phyloP scores from a whole-genome alignment of 92 coral and sea anemone species.

The Siderastrea radians region DNA sequence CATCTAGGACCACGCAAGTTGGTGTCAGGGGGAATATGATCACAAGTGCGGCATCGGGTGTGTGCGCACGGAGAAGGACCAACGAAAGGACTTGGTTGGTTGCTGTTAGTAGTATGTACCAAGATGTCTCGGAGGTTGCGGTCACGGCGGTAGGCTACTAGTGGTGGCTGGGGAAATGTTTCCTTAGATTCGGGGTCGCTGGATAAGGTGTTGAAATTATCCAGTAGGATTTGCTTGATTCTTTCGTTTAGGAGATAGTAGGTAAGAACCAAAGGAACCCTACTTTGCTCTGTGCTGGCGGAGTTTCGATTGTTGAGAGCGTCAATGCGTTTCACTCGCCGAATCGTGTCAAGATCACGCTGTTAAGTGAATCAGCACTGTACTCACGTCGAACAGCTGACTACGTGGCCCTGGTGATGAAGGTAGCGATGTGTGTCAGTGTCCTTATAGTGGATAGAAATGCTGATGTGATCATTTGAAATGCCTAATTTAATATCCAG shows the following conservation, averaged over 20 bases:
- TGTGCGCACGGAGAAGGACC: neutral
- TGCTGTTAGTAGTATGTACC: neutral
- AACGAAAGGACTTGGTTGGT: neutral
- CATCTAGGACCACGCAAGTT: neutral
- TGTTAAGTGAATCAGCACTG: neutral
- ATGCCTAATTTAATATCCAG: too few relatives aligned
- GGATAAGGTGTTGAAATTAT: neutral
- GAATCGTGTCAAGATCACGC: neutral
- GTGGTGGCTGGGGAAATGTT: neutral
- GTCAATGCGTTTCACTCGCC: neutral
- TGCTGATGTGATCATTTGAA: too few relatives aligned
- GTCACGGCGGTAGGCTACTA: neutral
- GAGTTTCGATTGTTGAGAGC: neutral
- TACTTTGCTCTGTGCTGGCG: neutral
- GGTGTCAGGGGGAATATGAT: neutral
- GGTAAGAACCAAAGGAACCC: neutral
- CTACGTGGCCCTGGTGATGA: too few relatives aligned
- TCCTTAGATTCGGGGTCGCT: neutral
- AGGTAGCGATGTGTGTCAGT: too few relatives aligned
- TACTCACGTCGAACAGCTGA: neutral
- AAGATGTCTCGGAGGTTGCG: neutral
- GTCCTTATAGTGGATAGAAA: too few relatives aligned
- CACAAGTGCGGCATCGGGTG: neutral
- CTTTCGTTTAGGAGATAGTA: neutral
- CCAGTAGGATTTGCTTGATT: neutral